Conservation (phyloP, 92 coral and sea anemone genomes). For the Scolanthus callimorphus region DNA sequence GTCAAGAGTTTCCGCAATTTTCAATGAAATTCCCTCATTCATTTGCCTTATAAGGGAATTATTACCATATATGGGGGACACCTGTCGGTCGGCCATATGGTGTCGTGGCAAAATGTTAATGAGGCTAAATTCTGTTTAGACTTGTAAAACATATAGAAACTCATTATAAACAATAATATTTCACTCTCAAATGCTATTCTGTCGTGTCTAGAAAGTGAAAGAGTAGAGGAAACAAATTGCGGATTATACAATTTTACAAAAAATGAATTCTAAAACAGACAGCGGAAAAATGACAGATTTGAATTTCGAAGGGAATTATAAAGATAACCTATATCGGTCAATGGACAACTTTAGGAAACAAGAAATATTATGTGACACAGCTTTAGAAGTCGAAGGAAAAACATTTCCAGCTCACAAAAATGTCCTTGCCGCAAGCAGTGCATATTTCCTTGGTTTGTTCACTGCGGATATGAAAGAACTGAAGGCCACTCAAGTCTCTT, state of each 20-base stretch:
- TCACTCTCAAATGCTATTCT: neutral
- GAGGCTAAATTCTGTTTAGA: neutral
- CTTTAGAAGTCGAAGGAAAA: conserved; percentile 67
- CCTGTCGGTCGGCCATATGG: too few relatives aligned
- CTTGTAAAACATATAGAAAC: neutral
- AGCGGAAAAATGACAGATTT: too few relatives aligned
- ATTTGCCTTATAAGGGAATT: neutral
- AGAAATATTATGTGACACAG: conserved; percentile 75
- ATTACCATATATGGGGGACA: conserved; percentile 30
- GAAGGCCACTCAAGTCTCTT: conserved; percentile 25
- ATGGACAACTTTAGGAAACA: conserved; percentile 79
- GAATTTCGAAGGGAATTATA: conserved; percentile 28
- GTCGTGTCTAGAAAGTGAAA: too few relatives aligned
- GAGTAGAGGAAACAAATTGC: too few relatives aligned
- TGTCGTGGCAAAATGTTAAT: conserved; percentile 2
- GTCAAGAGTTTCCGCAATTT: too few relatives aligned
- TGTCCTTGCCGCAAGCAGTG: conserved; percentile 80
- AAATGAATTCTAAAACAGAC: too few relatives aligned
- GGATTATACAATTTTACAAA: too few relatives aligned
- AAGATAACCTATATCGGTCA: conserved; percentile 36
- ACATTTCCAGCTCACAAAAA: conserved; percentile 84
- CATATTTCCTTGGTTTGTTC: conserved; percentile 86
- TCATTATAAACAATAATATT: neutral
- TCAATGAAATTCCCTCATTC: too few relatives aligned
- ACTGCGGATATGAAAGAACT: conserved; percentile 85